A percentile compares a stretch with the other conserved stretches of the same genome.
These are phyloP conservation scores for Drosophila austrosaltans DNA, from an alignment of 2,888 invertebrate species.

Conservation along the genomic window DNA sequence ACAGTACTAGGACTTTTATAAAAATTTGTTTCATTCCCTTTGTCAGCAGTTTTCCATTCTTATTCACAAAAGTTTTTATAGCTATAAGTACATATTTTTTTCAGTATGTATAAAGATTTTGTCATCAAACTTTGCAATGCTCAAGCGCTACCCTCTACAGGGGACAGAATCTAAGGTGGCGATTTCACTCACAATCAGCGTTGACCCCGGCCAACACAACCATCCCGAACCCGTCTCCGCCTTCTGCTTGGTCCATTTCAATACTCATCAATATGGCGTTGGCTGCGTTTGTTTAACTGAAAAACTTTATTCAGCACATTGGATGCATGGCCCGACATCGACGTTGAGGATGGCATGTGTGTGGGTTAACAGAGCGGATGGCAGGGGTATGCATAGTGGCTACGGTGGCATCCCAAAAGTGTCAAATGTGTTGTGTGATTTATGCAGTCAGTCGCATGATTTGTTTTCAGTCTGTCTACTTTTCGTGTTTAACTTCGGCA, in stretches of 20 bases:
- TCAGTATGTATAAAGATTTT: too few relatives aligned
- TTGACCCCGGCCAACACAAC: constrained; percentile 44
- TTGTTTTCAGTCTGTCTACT: constrained; percentile 82
- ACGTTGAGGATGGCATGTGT: background rate
- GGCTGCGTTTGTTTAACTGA: constrained; percentile 45
- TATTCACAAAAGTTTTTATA: too few relatives aligned
- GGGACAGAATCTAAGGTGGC: background rate
- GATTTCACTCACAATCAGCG: constrained; percentile 50
- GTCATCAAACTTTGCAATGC: too few relatives aligned
- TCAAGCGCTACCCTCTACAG: too few relatives aligned
- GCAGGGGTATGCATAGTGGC: constrained; percentile 20
- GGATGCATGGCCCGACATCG: constrained; percentile 6
- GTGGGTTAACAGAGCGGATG: background rate
- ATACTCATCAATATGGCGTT: constrained; percentile 54
- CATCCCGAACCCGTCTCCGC: background rate
- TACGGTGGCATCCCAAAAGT: constrained; percentile 79
- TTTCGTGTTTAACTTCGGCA: constrained; percentile 76
- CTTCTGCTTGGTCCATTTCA: constrained; percentile 28
- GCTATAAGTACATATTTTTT: too few relatives aligned
- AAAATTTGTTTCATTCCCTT: too few relatives aligned
- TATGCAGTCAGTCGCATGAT: constrained; percentile 82
- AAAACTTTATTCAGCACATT: constrained; percentile 46
- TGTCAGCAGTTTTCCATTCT: too few relatives aligned
- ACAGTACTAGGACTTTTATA: too few relatives aligned
- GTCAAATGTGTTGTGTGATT: constrained; percentile 81